A percentile compares a stretch with the other conserved stretches of the same genome.
These are phyloP conservation scores for Scaptomyza flava DNA, from an alignment of 2,888 invertebrate genomes.

Conservation along the genomic window DNA sequence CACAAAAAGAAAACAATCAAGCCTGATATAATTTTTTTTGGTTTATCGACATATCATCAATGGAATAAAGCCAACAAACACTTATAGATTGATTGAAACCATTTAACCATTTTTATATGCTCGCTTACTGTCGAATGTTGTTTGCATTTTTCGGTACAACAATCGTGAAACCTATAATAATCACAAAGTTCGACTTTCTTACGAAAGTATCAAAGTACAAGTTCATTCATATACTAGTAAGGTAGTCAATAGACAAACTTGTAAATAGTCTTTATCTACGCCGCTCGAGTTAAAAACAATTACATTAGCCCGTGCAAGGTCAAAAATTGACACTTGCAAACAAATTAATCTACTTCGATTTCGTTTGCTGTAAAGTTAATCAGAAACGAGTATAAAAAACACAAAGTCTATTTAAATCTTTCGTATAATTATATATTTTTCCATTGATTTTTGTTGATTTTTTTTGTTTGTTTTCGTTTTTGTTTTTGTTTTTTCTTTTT, in stretches of 20 bases:
- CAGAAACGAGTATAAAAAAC: slow-evolving; percentile 3
- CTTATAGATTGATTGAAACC: not conserved
- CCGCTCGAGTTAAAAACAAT: slow-evolving; percentile 1
- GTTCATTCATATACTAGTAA: not conserved
- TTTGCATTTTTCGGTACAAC: not conserved
- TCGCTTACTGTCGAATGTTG: not conserved
- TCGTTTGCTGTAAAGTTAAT: slow-evolving; percentile 1
- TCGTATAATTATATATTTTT: slow-evolving; percentile 77
- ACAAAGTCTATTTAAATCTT: slow-evolving; percentile 44
- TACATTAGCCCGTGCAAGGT: slow-evolving; percentile 18
- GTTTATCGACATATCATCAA: too few species aligned
- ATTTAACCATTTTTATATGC: not conserved
- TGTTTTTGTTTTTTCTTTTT: slow-evolving; percentile 23
- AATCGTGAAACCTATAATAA: not conserved
- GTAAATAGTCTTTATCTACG: not conserved
- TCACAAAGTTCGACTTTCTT: not conserved
- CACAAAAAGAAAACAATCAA: not conserved
- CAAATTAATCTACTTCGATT: not conserved
- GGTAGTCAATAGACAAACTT: not conserved
- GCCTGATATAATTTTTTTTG: not conserved
- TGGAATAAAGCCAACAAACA: not conserved
- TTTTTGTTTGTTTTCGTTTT: slow-evolving; percentile 32
- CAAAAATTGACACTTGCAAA: slow-evolving; percentile 4
- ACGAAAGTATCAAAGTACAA: not conserved
- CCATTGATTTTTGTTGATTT: slow-evolving; percentile 57